Evolutionary conservation across 2,888 invertebrate species (phyloP).

Genomic region (Dicranocentrus wangi): DNA sequence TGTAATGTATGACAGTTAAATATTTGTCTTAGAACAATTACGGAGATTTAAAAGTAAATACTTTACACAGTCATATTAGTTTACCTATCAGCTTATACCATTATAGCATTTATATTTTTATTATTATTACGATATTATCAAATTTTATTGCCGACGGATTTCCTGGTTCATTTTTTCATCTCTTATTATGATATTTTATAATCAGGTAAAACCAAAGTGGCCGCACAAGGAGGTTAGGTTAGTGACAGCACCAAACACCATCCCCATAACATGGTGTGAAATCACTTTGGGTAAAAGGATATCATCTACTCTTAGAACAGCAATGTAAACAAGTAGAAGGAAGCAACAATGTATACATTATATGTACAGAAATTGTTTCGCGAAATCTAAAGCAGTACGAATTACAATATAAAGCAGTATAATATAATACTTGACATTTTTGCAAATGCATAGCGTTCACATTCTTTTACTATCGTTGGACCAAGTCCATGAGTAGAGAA

Average conservation of each 20-base stretch:
- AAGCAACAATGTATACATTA: neutral
- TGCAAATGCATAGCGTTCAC: neutral
- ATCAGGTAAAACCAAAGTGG: conserved; percentile 58
- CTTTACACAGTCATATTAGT: neutral
- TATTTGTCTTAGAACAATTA: conserved; percentile 22
- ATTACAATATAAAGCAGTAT: conserved; percentile 6
- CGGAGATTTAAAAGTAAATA: conserved; percentile 8
- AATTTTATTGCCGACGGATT: conserved; percentile 56
- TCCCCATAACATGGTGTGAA: too few species aligned
- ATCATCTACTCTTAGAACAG: neutral
- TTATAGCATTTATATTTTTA: too few species aligned
- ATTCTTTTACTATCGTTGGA: conserved; percentile 32
- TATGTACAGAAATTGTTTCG: neutral
- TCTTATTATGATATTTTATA: conserved; percentile 9
- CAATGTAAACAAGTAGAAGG: conserved; percentile 8
- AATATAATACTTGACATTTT: conserved; percentile 18
- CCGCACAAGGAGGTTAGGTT: too few species aligned
- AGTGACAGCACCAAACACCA: too few species aligned
- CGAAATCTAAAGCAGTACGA: neutral
- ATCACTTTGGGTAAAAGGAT: conserved; percentile 53
- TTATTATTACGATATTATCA: conserved; percentile 48
- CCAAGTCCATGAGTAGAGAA: conserved; percentile 51
- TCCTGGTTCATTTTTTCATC: conserved; percentile 52
- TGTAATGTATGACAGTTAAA: neutral
- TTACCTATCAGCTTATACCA: too few species aligned